Percentiles rank a stretch among this genome's conserved stretches.
These are phyloP conservation scores for Meta bourneti DNA, from an alignment of 2,888 invertebrate species.

Conservation along the genomic window DNA sequence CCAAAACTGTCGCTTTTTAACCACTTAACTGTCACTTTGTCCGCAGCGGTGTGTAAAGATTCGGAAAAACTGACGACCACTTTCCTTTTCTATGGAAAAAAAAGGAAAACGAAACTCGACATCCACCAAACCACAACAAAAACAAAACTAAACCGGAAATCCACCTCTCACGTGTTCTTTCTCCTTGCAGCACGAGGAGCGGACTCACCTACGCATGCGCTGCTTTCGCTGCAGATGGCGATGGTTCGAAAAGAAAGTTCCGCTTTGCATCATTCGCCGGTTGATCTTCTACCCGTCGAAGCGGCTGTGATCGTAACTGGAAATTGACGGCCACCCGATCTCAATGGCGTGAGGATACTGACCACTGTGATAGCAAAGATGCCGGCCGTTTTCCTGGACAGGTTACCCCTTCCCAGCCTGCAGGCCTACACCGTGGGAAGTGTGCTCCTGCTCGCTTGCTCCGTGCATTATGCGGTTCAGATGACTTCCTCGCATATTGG, in stretches of 20 bases:
- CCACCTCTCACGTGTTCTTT: constrained; percentile 57
- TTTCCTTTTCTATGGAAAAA: not conserved
- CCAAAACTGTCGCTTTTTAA: too few relatives aligned
- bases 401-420: constrained; percentile 90
- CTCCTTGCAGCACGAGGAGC: constrained; percentile 48
- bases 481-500: constrained; percentile 86
- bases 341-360: constrained; percentile 45
- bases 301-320: not conserved
- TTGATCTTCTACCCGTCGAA: constrained; percentile 14
- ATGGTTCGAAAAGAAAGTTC: constrained; percentile 49
- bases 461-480: constrained; percentile 85
- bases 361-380: constrained; percentile 77
- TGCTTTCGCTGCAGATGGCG: constrained; percentile 66
- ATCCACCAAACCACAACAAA: not conserved
- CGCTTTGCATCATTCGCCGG: constrained; percentile 61
- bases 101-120: not conserved
- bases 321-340: not conserved
- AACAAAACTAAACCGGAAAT: constrained; percentile 67
- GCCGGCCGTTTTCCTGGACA: constrained; percentile 84
- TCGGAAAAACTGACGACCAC: not conserved
- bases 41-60: not conserved
- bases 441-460: constrained; percentile 87
- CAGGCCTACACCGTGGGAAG: constrained; percentile 89
- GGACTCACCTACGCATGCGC: constrained; percentile 39
- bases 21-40: too few relatives aligned